These are phyloP conservation scores for Mus spicilegus DNA, from an alignment of 2,113 vertebrate genomes.

Conservation along the genomic window DNA sequence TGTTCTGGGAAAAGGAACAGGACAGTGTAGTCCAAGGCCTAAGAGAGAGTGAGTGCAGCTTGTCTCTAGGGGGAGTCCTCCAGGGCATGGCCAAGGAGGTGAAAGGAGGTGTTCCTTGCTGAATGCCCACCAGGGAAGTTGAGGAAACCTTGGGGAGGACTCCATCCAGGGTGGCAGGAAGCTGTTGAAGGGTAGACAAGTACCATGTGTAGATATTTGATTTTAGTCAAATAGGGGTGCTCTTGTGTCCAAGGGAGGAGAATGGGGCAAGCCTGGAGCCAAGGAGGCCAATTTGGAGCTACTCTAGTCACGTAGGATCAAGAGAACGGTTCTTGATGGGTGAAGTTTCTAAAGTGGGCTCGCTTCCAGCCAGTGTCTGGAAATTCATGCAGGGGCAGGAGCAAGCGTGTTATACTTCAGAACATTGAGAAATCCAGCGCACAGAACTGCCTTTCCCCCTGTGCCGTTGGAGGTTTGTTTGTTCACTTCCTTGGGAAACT, in stretches of 20 bases:
- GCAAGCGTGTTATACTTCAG: conserved; percentile 10
- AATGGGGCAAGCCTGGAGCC: background rate
- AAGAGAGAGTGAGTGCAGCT: background rate
- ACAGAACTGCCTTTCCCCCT: background rate
- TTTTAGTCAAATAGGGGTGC: background rate
- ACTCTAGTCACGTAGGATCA: background rate
- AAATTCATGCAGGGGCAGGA: conserved; percentile 56
- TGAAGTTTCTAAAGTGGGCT: background rate
- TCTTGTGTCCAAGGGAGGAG: background rate
- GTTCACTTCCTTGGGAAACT: conserved; percentile 68
- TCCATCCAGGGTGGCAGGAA: background rate
- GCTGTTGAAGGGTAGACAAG: background rate
- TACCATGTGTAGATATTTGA: background rate
- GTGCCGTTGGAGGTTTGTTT: conserved; percentile 4
- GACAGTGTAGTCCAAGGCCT: background rate
- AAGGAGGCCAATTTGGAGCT: background rate
- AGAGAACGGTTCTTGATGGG: background rate
- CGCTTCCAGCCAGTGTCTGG: conserved; percentile 61
- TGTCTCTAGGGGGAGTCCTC: background rate
- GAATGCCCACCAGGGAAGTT: background rate
- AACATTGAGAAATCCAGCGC: conserved; percentile 73
- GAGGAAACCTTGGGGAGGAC: background rate
- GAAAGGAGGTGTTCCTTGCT: too few species aligned
- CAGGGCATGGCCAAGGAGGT: background rate
- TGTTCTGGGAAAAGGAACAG: background rate